A percentile compares a stretch with the other conserved stretches of the same genome.
Evolutionary conservation across 1,140 invertebrate genomes (phyloP).

Genomic region (Tachypleus tridentatus): DNA sequence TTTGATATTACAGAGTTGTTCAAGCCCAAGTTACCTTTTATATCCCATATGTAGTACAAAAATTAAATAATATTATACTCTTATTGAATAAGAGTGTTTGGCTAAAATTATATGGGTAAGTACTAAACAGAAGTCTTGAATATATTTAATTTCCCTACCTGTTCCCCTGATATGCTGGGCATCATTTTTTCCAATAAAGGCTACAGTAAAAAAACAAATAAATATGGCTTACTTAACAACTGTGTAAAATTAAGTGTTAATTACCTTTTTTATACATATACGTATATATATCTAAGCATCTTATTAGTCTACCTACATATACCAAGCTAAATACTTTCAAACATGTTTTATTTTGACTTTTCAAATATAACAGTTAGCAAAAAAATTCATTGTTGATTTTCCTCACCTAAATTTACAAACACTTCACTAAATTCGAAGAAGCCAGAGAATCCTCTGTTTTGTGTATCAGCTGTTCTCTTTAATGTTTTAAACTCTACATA

Average conservation of each 20-base stretch:
- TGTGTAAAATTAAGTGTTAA: no score
- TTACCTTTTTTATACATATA: no score
- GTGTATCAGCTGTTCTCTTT: constrained; percentile 72
- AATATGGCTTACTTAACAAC: no score
- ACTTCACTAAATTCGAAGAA: constrained; percentile 93
- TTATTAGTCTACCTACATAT: not conserved
- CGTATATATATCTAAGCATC: no score
- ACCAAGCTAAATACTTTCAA: not conserved
- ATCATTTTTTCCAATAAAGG: constrained; percentile 84
- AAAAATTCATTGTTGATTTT: not conserved
- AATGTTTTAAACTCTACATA: constrained; percentile 82
- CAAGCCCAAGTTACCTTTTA: no score
- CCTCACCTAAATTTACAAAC: constrained; percentile 85
- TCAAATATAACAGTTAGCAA: constrained; percentile 1
- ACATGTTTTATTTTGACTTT: not conserved
- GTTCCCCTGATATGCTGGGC: constrained; percentile 86
- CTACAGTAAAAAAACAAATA: constrained; percentile 34
- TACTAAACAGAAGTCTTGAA: not conserved
- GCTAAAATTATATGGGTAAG: not conserved
- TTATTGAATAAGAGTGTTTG: no score
- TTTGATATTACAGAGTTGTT: no score
- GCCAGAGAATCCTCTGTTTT: constrained; percentile 89
- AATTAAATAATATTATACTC: not conserved
- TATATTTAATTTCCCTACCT: constrained; percentile 14
- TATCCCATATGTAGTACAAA: not conserved